A percentile compares a stretch with the other conserved stretches of the same genome.
These are phyloP conservation scores for Ia io DNA, from an alignment of 2,113 vertebrate species.

Conservation along the genomic window DNA sequence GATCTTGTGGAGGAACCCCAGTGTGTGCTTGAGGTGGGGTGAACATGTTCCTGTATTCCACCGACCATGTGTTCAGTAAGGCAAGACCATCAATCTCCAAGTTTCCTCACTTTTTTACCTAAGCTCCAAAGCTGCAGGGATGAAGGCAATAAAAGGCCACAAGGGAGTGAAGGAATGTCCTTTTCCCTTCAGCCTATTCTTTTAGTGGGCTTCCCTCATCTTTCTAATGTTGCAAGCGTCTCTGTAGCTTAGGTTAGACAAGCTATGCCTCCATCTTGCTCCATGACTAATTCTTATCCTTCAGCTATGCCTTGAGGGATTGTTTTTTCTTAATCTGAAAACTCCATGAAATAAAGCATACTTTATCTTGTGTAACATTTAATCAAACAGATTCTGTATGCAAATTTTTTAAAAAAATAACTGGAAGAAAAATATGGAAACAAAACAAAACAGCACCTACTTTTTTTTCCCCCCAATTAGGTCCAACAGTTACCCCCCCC, in stretches of 20 bases:
- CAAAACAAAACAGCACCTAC: background rate
- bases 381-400: background rate
- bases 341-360: background rate
- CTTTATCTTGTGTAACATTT: conserved; percentile 63
- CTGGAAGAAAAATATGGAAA: background rate
- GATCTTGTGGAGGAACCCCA: background rate
- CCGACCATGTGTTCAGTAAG: background rate
- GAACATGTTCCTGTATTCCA: background rate
- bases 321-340: background rate
- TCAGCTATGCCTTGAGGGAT: background rate
- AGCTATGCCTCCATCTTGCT: background rate
- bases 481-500: conserved; percentile 30
- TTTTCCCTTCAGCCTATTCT: background rate
- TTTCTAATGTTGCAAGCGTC: background rate
- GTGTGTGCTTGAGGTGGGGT: background rate
- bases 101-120: background rate
- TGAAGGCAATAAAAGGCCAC: background rate
- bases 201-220: background rate
- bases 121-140: background rate
- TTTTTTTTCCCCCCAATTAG: background rate
- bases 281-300: background rate
- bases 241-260: background rate
- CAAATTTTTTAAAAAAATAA: background rate
- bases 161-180: background rate
- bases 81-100: background rate